These are phyloP conservation scores for Calidris pygmaea DNA, from an alignment of 2,113 vertebrate genomes.

Conservation along the genomic window DNA sequence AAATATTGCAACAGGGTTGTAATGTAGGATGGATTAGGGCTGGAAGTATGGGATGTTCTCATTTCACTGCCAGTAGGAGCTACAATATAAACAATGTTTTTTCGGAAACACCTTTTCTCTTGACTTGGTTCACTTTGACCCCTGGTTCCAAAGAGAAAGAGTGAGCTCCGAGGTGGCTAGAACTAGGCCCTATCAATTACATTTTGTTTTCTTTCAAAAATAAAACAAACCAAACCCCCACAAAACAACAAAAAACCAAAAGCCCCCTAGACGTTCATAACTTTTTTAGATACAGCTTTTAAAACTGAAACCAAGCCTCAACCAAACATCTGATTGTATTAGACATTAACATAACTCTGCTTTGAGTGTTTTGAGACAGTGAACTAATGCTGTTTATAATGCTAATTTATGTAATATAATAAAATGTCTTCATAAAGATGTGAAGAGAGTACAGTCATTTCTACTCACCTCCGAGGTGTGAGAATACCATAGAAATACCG, in stretches of 20 bases:
- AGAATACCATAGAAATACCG: not conserved
- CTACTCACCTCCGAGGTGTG: not conserved
- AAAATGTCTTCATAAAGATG: not conserved
- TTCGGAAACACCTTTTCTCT: not conserved
- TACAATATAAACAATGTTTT: not conserved
- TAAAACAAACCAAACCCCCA: not conserved
- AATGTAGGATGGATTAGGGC: not conserved
- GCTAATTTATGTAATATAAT: not conserved
- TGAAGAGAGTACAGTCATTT: not conserved
- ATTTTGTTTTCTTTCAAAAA: not conserved
- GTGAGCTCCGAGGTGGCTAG: not conserved
- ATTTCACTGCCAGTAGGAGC: not conserved
- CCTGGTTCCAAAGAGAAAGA: not conserved
- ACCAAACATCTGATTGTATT: not conserved
- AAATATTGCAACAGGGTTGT: not conserved
- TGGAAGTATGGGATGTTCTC: not conserved
- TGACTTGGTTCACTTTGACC: not conserved
- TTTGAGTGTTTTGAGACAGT: not conserved
- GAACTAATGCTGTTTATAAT: not conserved
- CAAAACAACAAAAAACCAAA: not conserved
- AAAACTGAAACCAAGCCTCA: not conserved
- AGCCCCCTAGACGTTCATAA: not conserved
- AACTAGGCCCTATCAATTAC: not conserved
- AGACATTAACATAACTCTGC: not conserved
- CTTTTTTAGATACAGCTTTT: not conserved